Conservation (phyloP, 2,113 vertebrate species). For the Gopherus evgoodei region DNA sequence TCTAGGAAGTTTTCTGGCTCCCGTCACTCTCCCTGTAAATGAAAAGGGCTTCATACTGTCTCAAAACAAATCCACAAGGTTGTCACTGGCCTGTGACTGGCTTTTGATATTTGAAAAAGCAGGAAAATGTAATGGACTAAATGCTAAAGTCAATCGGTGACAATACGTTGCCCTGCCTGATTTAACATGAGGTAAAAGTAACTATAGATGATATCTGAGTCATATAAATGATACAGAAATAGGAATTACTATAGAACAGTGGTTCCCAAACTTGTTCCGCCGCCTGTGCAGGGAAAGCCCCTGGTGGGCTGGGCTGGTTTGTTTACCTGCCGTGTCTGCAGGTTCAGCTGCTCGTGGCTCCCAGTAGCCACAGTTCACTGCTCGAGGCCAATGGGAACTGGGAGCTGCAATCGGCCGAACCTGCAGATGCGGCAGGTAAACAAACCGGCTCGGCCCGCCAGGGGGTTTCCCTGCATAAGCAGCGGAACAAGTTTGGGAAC, state of each 20-base stretch:
- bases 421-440: too few relatives aligned
- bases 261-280: too few relatives aligned
- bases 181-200: conserved; percentile 61
- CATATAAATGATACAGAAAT: not conserved
- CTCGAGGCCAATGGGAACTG: too few relatives aligned
- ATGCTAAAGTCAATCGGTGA: conserved; percentile 39
- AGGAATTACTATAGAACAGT: conserved; percentile 20
- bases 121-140: conserved; percentile 36
- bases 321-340: too few relatives aligned
- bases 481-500: too few relatives aligned
- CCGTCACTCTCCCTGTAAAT: not conserved
- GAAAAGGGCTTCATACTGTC: not conserved
- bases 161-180: conserved; percentile 21
- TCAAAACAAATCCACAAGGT: conserved; percentile 15
- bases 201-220: not conserved
- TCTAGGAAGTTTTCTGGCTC: conserved; percentile 15
- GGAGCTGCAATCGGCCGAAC: too few relatives aligned
- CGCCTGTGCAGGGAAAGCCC: too few relatives aligned
- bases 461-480: too few relatives aligned
- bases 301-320: too few relatives aligned
- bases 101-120: conserved; percentile 26
- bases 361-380: too few relatives aligned
- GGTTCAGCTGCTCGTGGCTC: too few relatives aligned
- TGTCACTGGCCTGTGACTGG: not conserved
- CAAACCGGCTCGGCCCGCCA: too few relatives aligned